These are phyloP conservation scores for Acanthosepion lycidas DNA, from an alignment of 2,888 invertebrate genomes.

Conservation along the genomic window DNA sequence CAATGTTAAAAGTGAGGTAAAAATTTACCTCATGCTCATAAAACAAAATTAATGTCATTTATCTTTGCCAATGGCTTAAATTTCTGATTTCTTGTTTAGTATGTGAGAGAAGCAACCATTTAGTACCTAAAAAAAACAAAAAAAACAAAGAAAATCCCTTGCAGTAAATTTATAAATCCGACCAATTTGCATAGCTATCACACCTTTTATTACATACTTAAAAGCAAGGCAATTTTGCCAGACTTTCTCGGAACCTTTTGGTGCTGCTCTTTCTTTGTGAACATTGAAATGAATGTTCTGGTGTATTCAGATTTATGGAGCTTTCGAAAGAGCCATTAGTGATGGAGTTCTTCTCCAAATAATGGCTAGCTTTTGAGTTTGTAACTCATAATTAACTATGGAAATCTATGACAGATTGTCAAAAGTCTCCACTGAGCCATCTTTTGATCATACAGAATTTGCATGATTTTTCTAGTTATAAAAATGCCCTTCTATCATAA, in stretches of 20 bases:
- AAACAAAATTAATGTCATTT: neutral
- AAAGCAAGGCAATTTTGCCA: neutral
- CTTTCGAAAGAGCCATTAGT: conserved; percentile 12
- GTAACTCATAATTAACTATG: conserved; percentile 23
- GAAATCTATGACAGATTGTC: conserved; percentile 9
- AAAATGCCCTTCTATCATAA: neutral
- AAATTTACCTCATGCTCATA: neutral
- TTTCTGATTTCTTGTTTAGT: neutral
- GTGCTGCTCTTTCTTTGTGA: neutral
- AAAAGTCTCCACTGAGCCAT: neutral
- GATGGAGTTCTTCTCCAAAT: neutral
- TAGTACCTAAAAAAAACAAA: neutral
- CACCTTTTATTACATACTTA: conserved; percentile 22
- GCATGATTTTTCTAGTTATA: conserved; percentile 33
- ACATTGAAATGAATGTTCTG: conserved; percentile 18
- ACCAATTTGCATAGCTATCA: neutral
- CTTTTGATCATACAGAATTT: conserved; percentile 12
- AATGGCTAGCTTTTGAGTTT: conserved; percentile 10
- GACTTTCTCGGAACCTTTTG: conserved; percentile 8
- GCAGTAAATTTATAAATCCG: neutral
- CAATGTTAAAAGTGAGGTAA: neutral
- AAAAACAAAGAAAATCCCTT: neutral
- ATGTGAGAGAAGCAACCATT: neutral
- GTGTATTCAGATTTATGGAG: conserved; percentile 4
- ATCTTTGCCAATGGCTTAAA: neutral